phyloP scores from a whole-genome alignment of 2,113 vertebrate species.

The Grammomys surdaster region DNA sequence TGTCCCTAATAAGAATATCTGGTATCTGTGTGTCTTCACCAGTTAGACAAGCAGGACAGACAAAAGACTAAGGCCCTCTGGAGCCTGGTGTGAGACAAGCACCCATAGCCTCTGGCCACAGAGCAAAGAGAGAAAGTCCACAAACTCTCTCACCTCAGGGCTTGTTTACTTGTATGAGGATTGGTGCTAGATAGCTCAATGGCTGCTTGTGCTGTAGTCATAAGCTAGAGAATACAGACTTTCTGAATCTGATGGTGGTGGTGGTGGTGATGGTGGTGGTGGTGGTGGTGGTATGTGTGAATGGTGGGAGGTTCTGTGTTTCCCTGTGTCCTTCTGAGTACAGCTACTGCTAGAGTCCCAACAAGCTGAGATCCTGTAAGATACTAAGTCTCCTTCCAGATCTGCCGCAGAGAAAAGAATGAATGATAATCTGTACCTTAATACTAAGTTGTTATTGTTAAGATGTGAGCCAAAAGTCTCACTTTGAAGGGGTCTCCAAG shows the following conservation, averaged over 20 bases:
- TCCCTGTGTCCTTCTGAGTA: not conserved
- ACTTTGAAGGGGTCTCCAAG: slow-evolving; percentile 31
- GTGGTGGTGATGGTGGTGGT: no score
- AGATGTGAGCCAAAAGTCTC: not conserved
- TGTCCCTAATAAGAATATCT: not conserved
- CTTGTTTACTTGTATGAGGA: not conserved
- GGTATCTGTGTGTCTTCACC: not conserved
- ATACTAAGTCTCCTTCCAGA: not conserved
- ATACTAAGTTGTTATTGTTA: not conserved
- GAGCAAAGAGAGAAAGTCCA: not conserved
- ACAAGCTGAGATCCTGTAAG: not conserved
- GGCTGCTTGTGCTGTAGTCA: not conserved
- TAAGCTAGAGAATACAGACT: not conserved
- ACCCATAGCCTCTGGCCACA: not conserved
- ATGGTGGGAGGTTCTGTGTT: no score
- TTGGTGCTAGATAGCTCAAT: no score
- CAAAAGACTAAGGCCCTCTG: not conserved
- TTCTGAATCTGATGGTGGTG: not conserved
- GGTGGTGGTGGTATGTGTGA: not conserved
- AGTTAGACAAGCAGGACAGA: not conserved
- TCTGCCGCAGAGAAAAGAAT: not conserved
- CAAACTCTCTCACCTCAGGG: not conserved
- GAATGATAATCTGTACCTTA: not conserved
- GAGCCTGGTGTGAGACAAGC: no score
- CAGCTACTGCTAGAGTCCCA: not conserved